Evolutionary conservation across 2,888 invertebrate species (phyloP).

Genomic region (Thyatira batis): DNA sequence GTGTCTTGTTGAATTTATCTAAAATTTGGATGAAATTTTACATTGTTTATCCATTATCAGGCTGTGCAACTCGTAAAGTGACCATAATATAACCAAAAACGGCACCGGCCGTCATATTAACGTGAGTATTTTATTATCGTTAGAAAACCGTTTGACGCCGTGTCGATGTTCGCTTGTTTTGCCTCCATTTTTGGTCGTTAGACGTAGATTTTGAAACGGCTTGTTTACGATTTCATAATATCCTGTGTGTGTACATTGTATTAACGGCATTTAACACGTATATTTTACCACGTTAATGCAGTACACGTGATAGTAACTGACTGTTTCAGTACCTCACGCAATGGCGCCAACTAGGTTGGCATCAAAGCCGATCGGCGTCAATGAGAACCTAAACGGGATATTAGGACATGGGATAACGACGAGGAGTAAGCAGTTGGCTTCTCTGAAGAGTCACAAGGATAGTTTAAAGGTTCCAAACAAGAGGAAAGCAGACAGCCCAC

Average conservation of each 20-base stretch:
- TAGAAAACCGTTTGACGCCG: conserved; percentile 55
- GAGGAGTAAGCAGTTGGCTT: conserved; percentile 82
- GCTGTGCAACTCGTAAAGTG: conserved; percentile 49
- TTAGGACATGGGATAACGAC: conserved; percentile 81
- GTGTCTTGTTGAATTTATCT: conserved; percentile 64
- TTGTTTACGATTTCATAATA: conserved; percentile 47
- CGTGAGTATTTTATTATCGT: conserved; percentile 57
- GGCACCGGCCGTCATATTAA: conserved; percentile 58
- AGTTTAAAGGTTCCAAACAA: conserved; percentile 83
- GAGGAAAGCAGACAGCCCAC: conserved; percentile 91
- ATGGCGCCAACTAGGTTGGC: conserved; percentile 86
- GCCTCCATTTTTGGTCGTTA: conserved; percentile 78
- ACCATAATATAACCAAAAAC: conserved; percentile 48
- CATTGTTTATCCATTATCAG: conserved; percentile 40
- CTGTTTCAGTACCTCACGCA: conserved; percentile 55
- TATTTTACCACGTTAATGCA: conserved; percentile 28
- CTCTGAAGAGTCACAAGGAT: conserved; percentile 72
- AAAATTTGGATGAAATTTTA: conserved; percentile 55
- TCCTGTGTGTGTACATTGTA: conserved; percentile 12
- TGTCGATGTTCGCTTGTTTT: conserved; percentile 75
- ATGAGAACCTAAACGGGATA: conserved; percentile 71
- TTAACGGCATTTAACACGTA: conserved; percentile 12
- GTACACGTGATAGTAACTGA: conserved; percentile 54
- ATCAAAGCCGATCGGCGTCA: conserved; percentile 74
- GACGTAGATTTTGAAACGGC: conserved; percentile 50